Conservation (phyloP, 2,113 vertebrate species). For the Indicator indicator region DNA sequence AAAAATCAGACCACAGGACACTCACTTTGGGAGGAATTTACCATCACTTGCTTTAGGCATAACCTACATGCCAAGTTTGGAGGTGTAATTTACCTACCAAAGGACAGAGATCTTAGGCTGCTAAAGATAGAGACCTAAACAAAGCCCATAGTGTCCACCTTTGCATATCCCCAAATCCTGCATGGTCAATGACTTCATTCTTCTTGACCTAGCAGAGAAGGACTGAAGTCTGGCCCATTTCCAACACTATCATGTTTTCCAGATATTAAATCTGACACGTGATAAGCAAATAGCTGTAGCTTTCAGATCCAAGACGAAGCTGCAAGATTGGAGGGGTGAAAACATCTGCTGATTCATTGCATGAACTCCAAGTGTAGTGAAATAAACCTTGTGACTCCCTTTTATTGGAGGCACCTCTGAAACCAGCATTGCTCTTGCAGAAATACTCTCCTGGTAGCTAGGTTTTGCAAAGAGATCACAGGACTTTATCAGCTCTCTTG, state of each 20-base stretch:
- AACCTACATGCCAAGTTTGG: not conserved
- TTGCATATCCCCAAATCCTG: not conserved
- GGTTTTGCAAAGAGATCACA: not conserved
- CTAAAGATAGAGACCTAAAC: not conserved
- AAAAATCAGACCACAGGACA: not conserved
- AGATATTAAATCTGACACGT: not conserved
- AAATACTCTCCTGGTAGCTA: not conserved
- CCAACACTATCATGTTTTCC: not conserved
- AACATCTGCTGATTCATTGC: not conserved
- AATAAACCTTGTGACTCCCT: not conserved
- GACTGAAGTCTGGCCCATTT: not conserved
- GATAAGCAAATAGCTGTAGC: not conserved
- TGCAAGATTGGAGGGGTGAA: not conserved
- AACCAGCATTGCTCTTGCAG: not conserved
- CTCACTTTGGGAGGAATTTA: not conserved
- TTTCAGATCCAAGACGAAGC: not conserved
- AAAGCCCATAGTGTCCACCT: not conserved
- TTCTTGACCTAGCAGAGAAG: not conserved
- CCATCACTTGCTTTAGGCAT: not conserved
- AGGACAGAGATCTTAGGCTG: not conserved
- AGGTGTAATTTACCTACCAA: not conserved
- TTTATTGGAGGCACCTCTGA: not conserved
- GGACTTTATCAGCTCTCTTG: not conserved
- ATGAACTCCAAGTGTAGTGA: not conserved
- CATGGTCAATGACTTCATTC: not conserved